Evolutionary conservation across 2,113 vertebrate genomes (phyloP).

Genomic region (Eulemur macaco): DNA sequence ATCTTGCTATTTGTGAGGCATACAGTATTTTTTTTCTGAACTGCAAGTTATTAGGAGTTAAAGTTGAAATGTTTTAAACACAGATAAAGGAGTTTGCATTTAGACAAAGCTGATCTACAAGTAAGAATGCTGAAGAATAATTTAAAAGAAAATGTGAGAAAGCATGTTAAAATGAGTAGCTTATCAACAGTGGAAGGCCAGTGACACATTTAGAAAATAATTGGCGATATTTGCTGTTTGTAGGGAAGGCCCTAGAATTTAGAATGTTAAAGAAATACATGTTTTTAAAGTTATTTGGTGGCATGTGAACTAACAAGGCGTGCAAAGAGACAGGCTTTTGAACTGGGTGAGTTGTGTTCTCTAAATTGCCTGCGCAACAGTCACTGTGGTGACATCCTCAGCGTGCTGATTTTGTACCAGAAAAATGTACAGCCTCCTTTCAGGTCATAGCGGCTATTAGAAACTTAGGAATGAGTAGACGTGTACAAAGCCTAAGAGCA

Average conservation of each 20-base stretch:
- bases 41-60: not conserved
- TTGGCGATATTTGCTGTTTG: conserved; percentile 13
- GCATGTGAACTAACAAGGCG: not conserved
- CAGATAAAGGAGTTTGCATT: not conserved
- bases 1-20: not conserved
- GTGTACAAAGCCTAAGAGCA: not conserved
- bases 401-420: not conserved
- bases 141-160: conserved; percentile 18
- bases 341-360: not conserved
- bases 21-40: not conserved
- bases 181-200: not conserved
- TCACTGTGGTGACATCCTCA: not conserved
- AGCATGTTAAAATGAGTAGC: not conserved
- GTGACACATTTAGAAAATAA: conserved; percentile 49
- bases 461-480: not conserved
- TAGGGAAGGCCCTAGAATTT: not conserved
- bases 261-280: not conserved
- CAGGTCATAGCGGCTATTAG: not conserved
- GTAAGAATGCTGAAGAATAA: not conserved
- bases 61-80: conserved; percentile 11
- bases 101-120: not conserved
- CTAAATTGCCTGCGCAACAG: not conserved
- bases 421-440: not conserved
- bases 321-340: not conserved
- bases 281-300: conserved; percentile 12